Conservation (phyloP, 2,888 invertebrate genomes). For the Aphodius granarius region DNA sequence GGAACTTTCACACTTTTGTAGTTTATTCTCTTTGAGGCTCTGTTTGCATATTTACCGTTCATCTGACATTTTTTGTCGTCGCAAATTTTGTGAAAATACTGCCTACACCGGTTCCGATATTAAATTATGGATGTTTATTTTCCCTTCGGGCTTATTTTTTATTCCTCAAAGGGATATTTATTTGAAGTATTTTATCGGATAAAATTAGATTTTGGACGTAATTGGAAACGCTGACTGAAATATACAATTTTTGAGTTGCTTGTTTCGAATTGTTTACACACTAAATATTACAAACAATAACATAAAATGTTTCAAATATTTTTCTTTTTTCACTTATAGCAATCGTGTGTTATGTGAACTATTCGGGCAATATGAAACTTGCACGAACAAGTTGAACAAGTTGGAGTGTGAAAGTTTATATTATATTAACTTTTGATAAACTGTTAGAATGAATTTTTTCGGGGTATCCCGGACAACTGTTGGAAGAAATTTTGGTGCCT, state of each 20-base stretch:
- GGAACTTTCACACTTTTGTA: conserved; percentile 34
- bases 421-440: too few relatives aligned
- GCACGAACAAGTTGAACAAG: too few relatives aligned
- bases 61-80: neutral
- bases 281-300: neutral
- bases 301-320: neutral
- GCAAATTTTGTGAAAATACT: neutral
- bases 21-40: neutral
- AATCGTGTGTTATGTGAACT: too few relatives aligned
- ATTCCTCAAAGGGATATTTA: neutral
- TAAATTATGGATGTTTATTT: neutral
- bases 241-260: neutral
- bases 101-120: neutral
- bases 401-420: too few relatives aligned
- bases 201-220: neutral
- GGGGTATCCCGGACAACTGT: too few relatives aligned
- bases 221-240: neutral
- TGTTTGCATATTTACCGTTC: neutral
- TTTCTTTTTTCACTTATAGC: too few relatives aligned
- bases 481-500: too few relatives aligned
- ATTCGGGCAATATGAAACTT: too few relatives aligned
- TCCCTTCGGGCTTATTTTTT: neutral
- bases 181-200: neutral
- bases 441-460: too few relatives aligned
- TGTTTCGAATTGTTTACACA: neutral